phyloP scores from a whole-genome alignment of 2,113 vertebrate genomes.

The Notothenia rossii region DNA sequence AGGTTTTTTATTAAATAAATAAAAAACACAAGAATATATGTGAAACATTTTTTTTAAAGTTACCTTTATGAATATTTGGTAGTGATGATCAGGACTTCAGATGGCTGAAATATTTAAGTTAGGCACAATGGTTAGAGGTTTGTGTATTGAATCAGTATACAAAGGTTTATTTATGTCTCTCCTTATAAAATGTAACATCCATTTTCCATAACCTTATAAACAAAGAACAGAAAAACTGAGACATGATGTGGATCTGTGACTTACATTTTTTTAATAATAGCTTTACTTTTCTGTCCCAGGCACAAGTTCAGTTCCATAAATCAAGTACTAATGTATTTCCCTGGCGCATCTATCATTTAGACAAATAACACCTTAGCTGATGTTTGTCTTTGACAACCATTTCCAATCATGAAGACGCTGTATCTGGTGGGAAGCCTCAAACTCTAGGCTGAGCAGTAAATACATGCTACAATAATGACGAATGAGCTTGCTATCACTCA shows the following conservation, averaged over 20 bases:
- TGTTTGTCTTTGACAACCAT: conserved; percentile 6
- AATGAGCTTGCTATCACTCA: conserved; percentile 36
- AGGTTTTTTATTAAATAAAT: no score
- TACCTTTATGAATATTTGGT: no score
- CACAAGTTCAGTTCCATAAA: conserved; percentile 25
- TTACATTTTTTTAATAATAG: background rate
- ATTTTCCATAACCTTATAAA: background rate
- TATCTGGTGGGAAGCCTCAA: conserved; percentile 1
- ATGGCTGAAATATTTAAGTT: no score
- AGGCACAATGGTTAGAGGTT: background rate
- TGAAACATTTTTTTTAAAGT: no score
- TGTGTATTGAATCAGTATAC: background rate
- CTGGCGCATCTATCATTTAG: conserved; percentile 30
- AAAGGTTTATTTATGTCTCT: background rate
- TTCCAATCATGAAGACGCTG: conserved; percentile 24
- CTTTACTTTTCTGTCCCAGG: conserved; percentile 4
- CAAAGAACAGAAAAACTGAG: background rate
- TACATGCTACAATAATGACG: conserved; percentile 43
- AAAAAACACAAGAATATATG: no score
- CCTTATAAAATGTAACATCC: background rate
- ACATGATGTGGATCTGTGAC: background rate
- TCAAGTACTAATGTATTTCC: conserved; percentile 5
- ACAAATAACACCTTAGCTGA: conserved; percentile 24
- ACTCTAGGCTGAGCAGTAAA: background rate
- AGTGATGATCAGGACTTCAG: no score